phyloP scores from a whole-genome alignment of 1,140 invertebrate species.

The Asobara japonica region DNA sequence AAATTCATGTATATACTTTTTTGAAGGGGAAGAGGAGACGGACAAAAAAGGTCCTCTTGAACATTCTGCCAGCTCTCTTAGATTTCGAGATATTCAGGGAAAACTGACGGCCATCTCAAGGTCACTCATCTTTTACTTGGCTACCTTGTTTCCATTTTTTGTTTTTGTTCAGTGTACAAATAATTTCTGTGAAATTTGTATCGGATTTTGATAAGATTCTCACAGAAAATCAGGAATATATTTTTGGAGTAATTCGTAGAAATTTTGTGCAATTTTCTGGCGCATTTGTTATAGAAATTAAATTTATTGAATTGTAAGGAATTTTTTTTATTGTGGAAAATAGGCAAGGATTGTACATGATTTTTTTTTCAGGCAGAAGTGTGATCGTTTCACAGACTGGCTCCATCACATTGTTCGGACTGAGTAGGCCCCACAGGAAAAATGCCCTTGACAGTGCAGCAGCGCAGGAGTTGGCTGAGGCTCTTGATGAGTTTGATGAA shows the following conservation, averaged over 20 bases:
- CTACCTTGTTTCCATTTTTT: too few relatives aligned
- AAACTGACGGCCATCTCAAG: too few relatives aligned
- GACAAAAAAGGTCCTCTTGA: too few relatives aligned
- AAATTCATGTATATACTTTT: too few relatives aligned
- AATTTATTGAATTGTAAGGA: not conserved
- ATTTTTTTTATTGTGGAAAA: not conserved
- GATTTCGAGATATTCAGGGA: too few relatives aligned
- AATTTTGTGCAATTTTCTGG: too few relatives aligned
- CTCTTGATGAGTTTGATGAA: slow-evolving; percentile 82
- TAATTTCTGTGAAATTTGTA: not conserved
- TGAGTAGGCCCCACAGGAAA: slow-evolving; percentile 83
- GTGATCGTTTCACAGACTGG: slow-evolving; percentile 72
- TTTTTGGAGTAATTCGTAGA: not conserved
- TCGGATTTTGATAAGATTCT: not conserved
- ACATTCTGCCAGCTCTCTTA: too few relatives aligned
- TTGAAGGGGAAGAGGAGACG: too few relatives aligned
- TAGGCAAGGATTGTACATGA: too few relatives aligned
- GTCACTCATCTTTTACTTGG: too few relatives aligned
- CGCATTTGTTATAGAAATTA: too few relatives aligned
- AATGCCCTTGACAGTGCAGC: slow-evolving; percentile 82
- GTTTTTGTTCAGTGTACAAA: too few relatives aligned
- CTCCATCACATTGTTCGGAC: slow-evolving; percentile 80
- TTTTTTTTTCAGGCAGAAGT: slow-evolving; percentile 44
- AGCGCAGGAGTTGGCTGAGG: slow-evolving; percentile 73
- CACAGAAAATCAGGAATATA: not conserved